These are phyloP conservation scores for Drosophila orosa DNA, from an alignment of 1,140 invertebrate species.

Conservation along the genomic window DNA sequence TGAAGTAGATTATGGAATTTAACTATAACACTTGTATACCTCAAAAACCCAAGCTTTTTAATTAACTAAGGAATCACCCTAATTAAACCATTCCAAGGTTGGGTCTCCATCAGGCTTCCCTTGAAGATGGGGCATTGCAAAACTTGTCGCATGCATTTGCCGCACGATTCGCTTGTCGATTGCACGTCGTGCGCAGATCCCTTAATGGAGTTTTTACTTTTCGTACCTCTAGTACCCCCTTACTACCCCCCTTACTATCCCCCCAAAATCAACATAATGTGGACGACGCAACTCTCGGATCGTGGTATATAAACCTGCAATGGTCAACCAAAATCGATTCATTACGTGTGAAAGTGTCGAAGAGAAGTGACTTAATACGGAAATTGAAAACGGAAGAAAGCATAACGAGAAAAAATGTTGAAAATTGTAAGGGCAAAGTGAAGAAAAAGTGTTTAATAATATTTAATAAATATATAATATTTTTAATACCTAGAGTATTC, in stretches of 20 bases:
- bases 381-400: constrained; percentile 41
- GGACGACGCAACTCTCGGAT: constrained; percentile 22
- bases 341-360: constrained; percentile 71
- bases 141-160: constrained; percentile 74
- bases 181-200: constrained; percentile 67
- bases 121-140: constrained; percentile 57
- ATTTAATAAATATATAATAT: background rate
- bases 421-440: constrained; percentile 44
- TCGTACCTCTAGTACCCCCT: constrained; percentile 27
- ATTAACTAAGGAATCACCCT: background rate
- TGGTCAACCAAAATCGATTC: constrained; percentile 64
- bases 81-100: constrained; percentile 2
- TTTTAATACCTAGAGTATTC: constrained; percentile 7
- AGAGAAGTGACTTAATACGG: constrained; percentile 39
- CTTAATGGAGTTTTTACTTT: constrained; percentile 70
- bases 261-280: constrained; percentile 48
- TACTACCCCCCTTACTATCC: too few species aligned
- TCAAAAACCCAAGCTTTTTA: too few species aligned
- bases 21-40: too few species aligned
- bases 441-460: background rate
- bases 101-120: background rate
- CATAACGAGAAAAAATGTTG: constrained; percentile 35
- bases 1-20: too few species aligned
- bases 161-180: constrained; percentile 76
- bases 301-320: constrained; percentile 63